phyloP scores from a whole-genome alignment of 2,888 invertebrate species.

The Ichneumon xanthorius region DNA sequence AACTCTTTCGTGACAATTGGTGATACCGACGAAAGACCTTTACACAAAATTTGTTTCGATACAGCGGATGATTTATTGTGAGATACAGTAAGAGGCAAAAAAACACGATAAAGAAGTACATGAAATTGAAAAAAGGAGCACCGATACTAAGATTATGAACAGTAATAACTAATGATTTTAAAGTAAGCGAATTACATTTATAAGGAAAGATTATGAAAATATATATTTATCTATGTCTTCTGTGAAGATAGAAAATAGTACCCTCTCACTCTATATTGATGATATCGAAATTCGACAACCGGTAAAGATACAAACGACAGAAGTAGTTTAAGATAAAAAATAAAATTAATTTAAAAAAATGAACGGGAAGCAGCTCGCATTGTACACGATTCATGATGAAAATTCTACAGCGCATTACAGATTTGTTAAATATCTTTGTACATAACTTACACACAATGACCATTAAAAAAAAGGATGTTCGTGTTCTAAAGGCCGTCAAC shows the following conservation, averaged over 20 bases:
- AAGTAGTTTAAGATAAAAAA: conserved; percentile 77
- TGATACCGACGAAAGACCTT: conserved; percentile 66
- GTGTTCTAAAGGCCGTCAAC: conserved; percentile 76
- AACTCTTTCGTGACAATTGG: conserved; percentile 51
- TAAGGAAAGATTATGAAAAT: conserved; percentile 85
- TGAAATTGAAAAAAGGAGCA: conserved; percentile 81
- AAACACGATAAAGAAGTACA: conserved; percentile 75
- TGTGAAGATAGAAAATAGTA: conserved; percentile 86
- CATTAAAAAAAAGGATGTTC: conserved; percentile 72
- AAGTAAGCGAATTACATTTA: conserved; percentile 85
- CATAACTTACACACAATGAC: conserved; percentile 78
- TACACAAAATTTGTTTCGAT: conserved; percentile 73
- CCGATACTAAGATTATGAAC: conserved; percentile 84
- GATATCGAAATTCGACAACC: conserved; percentile 79
- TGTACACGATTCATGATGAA: conserved; percentile 77
- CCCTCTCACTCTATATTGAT: conserved; percentile 85
- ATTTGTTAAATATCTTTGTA: conserved; percentile 81
- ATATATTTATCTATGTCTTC: conserved; percentile 86
- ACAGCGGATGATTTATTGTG: conserved; percentile 74
- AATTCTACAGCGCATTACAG: conserved; percentile 74
- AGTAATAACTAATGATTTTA: conserved; percentile 84
- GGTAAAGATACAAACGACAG: conserved; percentile 79
- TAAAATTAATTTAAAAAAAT: conserved; percentile 52
- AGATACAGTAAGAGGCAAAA: conserved; percentile 69
- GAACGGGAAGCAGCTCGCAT: conserved; percentile 74